Evolutionary conservation across 2,888 invertebrate species (phyloP).

Genomic region (Caenorhabditis angaria): DNA sequence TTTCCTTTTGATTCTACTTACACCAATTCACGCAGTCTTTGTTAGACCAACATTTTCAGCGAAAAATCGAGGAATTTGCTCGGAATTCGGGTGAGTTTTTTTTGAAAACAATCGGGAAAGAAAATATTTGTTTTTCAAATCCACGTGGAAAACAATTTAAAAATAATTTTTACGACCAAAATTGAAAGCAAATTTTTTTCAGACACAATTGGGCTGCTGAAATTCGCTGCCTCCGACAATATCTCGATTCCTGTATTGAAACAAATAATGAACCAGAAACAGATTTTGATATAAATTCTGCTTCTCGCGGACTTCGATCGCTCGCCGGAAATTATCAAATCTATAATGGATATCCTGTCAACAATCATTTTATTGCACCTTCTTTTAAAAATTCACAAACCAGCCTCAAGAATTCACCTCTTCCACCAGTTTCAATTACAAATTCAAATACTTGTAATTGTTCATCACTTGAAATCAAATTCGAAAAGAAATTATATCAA

Average conservation of each 20-base stretch:
- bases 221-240: slow-evolving; percentile 39
- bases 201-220: slow-evolving; percentile 42
- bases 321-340: neutral
- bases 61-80: slow-evolving; percentile 17
- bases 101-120: neutral
- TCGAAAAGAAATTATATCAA: slow-evolving; percentile 37
- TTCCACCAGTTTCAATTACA: too few relatives aligned
- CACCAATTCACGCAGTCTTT: neutral
- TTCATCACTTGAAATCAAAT: slow-evolving; percentile 7
- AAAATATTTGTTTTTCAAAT: too few relatives aligned
- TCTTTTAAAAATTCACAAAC: too few relatives aligned
- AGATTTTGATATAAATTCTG: neutral
- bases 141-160: too few relatives aligned
- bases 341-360: neutral
- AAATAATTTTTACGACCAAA: too few relatives aligned
- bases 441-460: too few relatives aligned
- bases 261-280: neutral
- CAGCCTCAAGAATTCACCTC: too few relatives aligned
- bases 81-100: slow-evolving; percentile 21
- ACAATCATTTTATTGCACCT: too few relatives aligned
- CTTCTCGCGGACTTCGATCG: neutral
- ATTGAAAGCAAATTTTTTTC: neutral
- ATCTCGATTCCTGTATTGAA: neutral
- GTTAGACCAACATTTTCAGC: slow-evolving; percentile 20
- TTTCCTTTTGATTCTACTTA: too few relatives aligned